Percentiles rank a stretch among this genome's conserved stretches.
Conservation (phyloP, 2,797 vertebrate genomes). For the Oryzias sinensis region DNA sequence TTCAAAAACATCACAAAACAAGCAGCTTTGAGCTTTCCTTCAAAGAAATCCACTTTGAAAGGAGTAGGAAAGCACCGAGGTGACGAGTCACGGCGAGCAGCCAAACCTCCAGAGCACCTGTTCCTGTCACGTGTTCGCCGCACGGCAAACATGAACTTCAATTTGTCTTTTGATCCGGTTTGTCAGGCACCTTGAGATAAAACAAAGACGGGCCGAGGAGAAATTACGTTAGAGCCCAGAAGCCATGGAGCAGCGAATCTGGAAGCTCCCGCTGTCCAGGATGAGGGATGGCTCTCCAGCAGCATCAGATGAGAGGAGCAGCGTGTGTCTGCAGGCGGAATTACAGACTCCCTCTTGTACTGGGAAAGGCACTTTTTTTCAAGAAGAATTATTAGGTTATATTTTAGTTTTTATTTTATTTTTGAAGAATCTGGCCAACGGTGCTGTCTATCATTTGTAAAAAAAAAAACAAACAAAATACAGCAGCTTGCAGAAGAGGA, state of each 20-base stretch:
- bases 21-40: slow-evolving; percentile 19
- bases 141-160: slow-evolving; percentile 28
- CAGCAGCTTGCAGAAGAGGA: slow-evolving; percentile 16
- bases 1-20: slow-evolving; percentile 18
- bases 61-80: not conserved
- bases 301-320: slow-evolving; percentile 56
- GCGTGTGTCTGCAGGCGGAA: slow-evolving; percentile 65
- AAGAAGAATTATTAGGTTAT: slow-evolving; percentile 59
- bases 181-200: slow-evolving; percentile 37
- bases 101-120: not conserved
- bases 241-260: slow-evolving; percentile 34
- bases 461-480: not conserved
- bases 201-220: slow-evolving; percentile 11
- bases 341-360: slow-evolving; percentile 63
- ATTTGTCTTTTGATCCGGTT: slow-evolving; percentile 4
- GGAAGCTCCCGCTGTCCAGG: slow-evolving; percentile 47
- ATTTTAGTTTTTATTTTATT: slow-evolving; percentile 45
- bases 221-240: slow-evolving; percentile 11
- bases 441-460: slow-evolving; percentile 23
- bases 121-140: not conserved
- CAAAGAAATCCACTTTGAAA: slow-evolving; percentile 25
- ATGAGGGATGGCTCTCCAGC: slow-evolving; percentile 66
- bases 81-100: not conserved
- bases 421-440: slow-evolving; percentile 49
- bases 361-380: slow-evolving; percentile 48